Percentiles rank a stretch among this genome's conserved stretches.
Conservation (phyloP, 1,140 invertebrate genomes). For the Saccostrea echinata region DNA sequence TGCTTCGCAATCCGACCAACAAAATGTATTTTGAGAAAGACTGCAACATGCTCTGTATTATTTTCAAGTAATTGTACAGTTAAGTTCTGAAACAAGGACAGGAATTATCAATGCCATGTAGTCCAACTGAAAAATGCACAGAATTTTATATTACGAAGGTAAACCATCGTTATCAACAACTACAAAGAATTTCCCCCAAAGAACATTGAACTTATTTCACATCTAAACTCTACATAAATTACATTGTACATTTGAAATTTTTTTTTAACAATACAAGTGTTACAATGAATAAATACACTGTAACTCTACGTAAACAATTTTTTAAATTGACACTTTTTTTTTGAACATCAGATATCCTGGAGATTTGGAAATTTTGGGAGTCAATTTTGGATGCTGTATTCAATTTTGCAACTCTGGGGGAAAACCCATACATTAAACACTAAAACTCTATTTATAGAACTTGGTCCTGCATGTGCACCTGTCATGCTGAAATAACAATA, state of each 20-base stretch:
- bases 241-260: too few species aligned
- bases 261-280: too few species aligned
- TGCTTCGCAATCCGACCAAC: too few species aligned
- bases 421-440: conserved; percentile 21
- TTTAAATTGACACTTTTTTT: too few species aligned
- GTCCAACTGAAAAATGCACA: conserved; percentile 36
- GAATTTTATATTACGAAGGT: conserved; percentile 15
- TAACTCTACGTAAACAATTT: too few species aligned
- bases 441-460: conserved; percentile 32
- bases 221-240: too few species aligned
- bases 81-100: conserved; percentile 34
- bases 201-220: not conserved
- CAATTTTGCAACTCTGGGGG: conserved; percentile 31
- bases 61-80: conserved; percentile 19
- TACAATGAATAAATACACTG: too few species aligned
- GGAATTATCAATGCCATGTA: conserved; percentile 34
- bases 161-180: conserved; percentile 32
- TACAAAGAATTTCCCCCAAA: conserved; percentile 36
- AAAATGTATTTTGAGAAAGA: conserved; percentile 12
- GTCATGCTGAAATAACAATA: conserved; percentile 44
- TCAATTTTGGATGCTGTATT: not conserved
- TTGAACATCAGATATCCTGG: too few species aligned
- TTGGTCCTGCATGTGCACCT: conserved; percentile 33
- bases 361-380: not conserved
- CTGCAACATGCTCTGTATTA: conserved; percentile 31